Base-by-base conservation (phyloP, 2,113 vertebrate species). In the Eretmodus cyanostictus region DNA sequence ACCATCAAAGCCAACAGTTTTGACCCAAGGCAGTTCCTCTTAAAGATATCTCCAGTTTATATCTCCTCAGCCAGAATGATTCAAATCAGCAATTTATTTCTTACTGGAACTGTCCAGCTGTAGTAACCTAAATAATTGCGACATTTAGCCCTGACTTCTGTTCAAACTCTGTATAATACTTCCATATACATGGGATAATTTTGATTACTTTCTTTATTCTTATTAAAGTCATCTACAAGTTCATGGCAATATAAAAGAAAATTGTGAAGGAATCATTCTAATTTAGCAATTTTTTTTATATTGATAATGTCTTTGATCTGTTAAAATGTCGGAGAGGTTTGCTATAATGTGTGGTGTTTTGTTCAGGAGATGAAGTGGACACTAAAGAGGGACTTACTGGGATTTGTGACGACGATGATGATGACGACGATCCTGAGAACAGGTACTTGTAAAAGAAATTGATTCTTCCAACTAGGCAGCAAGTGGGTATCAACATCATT, bases 381-480 rank as follows among this genome's bases (percentile, higher is more conserved):
- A 89, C 95, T 93, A 98, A 98, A 93, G 91, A 95, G 84, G 96
- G 93, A 47, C 84, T 93, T 89, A 92, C 95, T 87, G 96, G 93
- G 93, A 95, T 96, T 54, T 97, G 96, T 36, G 97, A 98, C 2
- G 34, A 68, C 2, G 63, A 68, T 3, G 97, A 68, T 3, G 97
- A 98, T 2, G 97, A 98, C 7, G 98, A 99, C 36, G 98, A 99
- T 92, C 98, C 98, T 71, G 99, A 99, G 96, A 99, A 99, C 97
- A 99, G 98, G 99, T 99, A 98, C 96, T 94, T 66, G 5, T 14
- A 27, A 55, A 89, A 40, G 4, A 9, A 57, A 93, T 96, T 95
- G 89, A 2, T 61, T 14, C 11, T 42, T 7, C 49, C 17, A 11
- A 36, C 45, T 47, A 51, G 22, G 24, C 57, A 38, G 22, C 9